These are phyloP conservation scores for Tachina fera DNA, from an alignment of 2,888 invertebrate genomes.

Conservation along the genomic window DNA sequence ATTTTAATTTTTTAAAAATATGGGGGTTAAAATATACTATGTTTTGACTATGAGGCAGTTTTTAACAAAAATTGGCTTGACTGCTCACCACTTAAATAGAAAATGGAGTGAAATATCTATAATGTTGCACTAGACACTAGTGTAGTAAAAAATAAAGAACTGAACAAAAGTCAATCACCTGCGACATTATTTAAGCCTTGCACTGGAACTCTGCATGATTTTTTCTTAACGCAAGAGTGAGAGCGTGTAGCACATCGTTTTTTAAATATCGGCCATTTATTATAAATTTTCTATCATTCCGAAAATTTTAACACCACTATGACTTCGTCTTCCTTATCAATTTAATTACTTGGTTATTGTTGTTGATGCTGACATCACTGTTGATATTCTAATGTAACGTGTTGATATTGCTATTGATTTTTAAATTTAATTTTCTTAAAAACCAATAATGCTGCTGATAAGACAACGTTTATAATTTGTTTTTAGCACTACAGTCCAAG, in stretches of 20 bases:
- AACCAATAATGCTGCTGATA: conserved; percentile 62
- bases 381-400: conserved; percentile 31
- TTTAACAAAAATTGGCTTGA: too few species aligned
- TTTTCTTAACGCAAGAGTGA: too few species aligned
- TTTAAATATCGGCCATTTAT: conserved; percentile 58
- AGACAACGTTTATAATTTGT: conserved; percentile 5
- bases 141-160: too few species aligned
- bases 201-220: too few species aligned
- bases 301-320: not conserved
- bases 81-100: too few species aligned
- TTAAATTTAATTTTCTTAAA: conserved; percentile 30
- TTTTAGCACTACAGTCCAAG: not conserved
- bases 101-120: too few species aligned
- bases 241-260: not conserved
- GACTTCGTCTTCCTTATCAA: conserved; percentile 23
- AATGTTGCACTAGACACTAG: too few species aligned
- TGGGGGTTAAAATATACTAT: too few species aligned
- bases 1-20: too few species aligned
- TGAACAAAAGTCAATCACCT: too few species aligned
- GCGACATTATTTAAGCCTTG: too few species aligned
- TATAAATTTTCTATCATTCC: conserved; percentile 40
- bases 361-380: conserved; percentile 5
- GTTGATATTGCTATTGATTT: conserved; percentile 16
- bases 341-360: conserved; percentile 15
- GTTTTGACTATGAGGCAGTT: too few species aligned